Percentiles rank a stretch among this genome's conserved stretches.
These are phyloP conservation scores for Paralvinella palmiformis DNA, from an alignment of 1,140 invertebrate genomes.

Conservation along the genomic window DNA sequence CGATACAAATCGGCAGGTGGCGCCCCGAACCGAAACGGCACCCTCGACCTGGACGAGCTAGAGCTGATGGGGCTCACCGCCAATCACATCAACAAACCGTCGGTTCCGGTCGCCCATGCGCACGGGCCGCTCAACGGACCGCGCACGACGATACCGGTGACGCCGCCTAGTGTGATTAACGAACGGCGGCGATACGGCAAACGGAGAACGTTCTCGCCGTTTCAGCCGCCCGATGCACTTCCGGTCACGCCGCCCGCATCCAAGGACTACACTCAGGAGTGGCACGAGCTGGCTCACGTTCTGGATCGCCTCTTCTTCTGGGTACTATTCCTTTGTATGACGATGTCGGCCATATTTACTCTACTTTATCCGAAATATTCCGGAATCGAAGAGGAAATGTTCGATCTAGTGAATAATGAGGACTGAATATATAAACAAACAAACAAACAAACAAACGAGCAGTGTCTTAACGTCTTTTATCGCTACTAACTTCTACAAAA, in stretches of 20 bases:
- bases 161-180: neutral
- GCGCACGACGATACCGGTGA: too few relatives aligned
- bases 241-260: too few relatives aligned
- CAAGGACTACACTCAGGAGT: conserved; percentile 2
- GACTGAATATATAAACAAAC: too few relatives aligned
- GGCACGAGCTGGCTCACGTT: conserved; percentile 17
- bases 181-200: neutral
- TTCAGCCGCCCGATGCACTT: too few relatives aligned
- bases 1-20: too few relatives aligned
- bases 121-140: neutral
- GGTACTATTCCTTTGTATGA: conserved; percentile 17
- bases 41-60: neutral
- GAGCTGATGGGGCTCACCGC: neutral
- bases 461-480: too few relatives aligned
- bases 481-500: too few relatives aligned
- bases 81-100: neutral
- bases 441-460: too few relatives aligned
- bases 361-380: conserved; percentile 15
- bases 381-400: too few relatives aligned
- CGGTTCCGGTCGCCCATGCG: neutral
- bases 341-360: conserved; percentile 10
- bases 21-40: neutral
- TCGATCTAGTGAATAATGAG: too few relatives aligned
- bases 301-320: conserved; percentile 18
- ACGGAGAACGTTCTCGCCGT: neutral